These are phyloP conservation scores for Columba guinea DNA, from an alignment of 2,797 vertebrate species.

Conservation along the genomic window DNA sequence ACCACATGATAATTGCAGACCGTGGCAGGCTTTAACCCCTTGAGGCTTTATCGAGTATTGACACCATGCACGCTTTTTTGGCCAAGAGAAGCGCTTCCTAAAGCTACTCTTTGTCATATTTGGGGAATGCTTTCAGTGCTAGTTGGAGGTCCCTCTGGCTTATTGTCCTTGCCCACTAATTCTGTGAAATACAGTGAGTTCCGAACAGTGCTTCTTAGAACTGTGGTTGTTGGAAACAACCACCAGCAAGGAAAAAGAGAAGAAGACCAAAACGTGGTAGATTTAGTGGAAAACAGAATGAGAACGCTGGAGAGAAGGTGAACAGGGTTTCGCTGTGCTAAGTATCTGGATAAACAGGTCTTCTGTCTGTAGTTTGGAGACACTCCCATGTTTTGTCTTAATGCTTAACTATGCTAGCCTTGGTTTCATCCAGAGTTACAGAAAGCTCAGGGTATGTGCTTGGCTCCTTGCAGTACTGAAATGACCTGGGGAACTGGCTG, in stretches of 20 bases:
- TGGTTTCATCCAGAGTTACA: background rate
- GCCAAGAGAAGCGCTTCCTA: background rate
- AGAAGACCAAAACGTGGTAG: background rate
- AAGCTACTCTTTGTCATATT: rapidly evolving
- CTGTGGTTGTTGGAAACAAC: background rate
- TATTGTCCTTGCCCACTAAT: background rate
- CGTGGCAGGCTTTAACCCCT: background rate
- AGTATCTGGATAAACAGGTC: slow-evolving; percentile 3
- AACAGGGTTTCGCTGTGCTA: background rate
- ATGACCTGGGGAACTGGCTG: background rate
- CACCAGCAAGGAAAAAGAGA: background rate
- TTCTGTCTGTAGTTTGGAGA: background rate
- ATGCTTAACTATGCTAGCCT: background rate
- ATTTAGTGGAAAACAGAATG: background rate
- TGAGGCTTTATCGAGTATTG: background rate
- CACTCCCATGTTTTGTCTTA: background rate
- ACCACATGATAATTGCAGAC: background rate
- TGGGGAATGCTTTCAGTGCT: background rate
- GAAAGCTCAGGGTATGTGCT: background rate
- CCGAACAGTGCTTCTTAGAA: background rate
- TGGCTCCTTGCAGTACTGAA: background rate
- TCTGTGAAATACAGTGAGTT: background rate
- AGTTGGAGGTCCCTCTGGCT: background rate
- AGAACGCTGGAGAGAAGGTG: background rate
- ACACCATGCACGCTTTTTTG: background rate